Conservation (phyloP, 2,888 invertebrate species). For the Andrena fulva region DNA sequence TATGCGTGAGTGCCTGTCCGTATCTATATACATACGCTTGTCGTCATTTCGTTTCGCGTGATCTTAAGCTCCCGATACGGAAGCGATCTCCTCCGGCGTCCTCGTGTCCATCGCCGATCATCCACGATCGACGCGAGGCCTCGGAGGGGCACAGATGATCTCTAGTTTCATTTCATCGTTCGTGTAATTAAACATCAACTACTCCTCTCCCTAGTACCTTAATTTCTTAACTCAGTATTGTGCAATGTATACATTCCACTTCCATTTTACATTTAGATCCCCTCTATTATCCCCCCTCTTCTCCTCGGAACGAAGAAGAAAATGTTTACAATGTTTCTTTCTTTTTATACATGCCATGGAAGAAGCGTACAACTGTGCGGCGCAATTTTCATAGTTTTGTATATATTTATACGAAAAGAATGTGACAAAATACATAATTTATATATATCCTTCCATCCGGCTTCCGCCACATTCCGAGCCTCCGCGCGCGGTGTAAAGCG, state of each 20-base stretch:
- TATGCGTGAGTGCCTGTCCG: conserved; percentile 84
- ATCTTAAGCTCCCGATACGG: conserved; percentile 52
- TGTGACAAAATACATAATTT: conserved; percentile 84
- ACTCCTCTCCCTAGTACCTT: conserved; percentile 71
- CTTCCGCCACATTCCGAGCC: conserved; percentile 3
- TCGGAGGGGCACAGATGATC: conserved; percentile 78
- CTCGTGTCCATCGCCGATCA: conserved; percentile 14
- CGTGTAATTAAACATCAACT: conserved; percentile 71
- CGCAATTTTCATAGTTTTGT: conserved; percentile 83
- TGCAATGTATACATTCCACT: conserved; percentile 84
- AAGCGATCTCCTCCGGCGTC: conserved; percentile 50
- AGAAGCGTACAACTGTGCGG: conserved; percentile 75
- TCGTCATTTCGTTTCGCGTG: conserved; percentile 67
- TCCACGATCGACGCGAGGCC: conserved; percentile 56
- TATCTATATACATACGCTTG: conserved; percentile 70
- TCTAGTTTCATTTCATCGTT: conserved; percentile 79
- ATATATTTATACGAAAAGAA: conserved; percentile 83
- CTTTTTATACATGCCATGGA: conserved; percentile 79
- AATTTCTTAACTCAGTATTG: conserved; percentile 79
- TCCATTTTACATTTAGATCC: conserved; percentile 61
- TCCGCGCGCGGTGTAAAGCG: background rate
- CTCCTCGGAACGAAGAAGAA: conserved; percentile 55
- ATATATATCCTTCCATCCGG: conserved; percentile 79
- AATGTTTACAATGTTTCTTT: conserved; percentile 57
- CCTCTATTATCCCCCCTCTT: conserved; percentile 49